Base-by-base conservation (phyloP, 1,140 invertebrate genomes). In the Hycleus cichorii region DNA sequence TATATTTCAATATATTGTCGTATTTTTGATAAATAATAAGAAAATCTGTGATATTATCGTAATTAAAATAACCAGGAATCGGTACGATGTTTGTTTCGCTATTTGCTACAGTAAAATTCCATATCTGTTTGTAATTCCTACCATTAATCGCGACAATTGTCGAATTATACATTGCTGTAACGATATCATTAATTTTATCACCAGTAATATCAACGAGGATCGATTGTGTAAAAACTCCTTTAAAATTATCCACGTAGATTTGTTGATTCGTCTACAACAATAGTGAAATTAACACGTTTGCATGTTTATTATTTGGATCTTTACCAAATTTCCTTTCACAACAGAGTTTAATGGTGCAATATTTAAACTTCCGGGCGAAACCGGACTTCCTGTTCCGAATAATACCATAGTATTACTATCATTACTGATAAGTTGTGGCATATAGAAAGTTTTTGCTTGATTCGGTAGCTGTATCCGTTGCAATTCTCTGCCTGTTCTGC, bases 11-110 rank as follows among this genome's bases (percentile, higher is more conserved):
- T 48, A 71, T 66, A 57, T 60, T 61, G 47, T 69, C 66, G 52
- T 69, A 69, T 51, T 60, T 80, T 66, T 89, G 83, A 68, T 88
- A 89, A 65, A 90, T 88, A 0, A 93, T 80, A 73, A 92, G 79
- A 64, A 93, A 89, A 67, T 93, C 90, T 0, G 89, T 89, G n/a
- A 88, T 74, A 57, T 84, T 77, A 69, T 93, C 90, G 60, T 84
- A 80, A 69, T 92, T 89, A 62, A 89, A 93, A 72, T 85, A 91
- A 4, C 87, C 89, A 12, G 88, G 87, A 25, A 88, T 83, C 38
- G 90, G 89, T 59, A 87, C 83, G 66, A 88, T 90, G 62, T 78
- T 78, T 18, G 81, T 77, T 72, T 83, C 79, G 12, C 80, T 79
- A 59, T 79, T 77, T 4, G 81, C 81, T 57, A 89, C 77, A 0